Percentiles rank a stretch among this genome's conserved stretches.
These are phyloP conservation scores for Embiotoca jacksoni DNA, from an alignment of 2,113 vertebrate species.

Conservation along the genomic window DNA sequence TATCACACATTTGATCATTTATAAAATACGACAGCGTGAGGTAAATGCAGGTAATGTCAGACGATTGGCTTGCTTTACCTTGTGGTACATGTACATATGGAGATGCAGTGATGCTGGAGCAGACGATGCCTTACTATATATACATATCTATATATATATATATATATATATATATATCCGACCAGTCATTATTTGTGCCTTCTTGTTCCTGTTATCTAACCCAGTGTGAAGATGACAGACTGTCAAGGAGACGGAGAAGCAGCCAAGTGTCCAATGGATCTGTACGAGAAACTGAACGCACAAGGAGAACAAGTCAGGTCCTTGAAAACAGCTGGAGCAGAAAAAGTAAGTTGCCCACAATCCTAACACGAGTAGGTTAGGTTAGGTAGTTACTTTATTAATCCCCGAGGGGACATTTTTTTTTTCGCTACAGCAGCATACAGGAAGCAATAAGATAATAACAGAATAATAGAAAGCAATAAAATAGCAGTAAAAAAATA, in stretches of 20 bases:
- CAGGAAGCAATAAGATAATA: no score
- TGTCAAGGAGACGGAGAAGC: conserved; percentile 70
- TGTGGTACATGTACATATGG: conserved; percentile 45
- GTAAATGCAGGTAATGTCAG: neutral
- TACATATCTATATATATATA: neutral
- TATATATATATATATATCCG: neutral
- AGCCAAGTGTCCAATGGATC: conserved; percentile 80
- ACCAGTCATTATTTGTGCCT: neutral
- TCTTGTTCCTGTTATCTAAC: neutral
- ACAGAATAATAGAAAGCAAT: no score
- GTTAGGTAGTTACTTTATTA: no score
- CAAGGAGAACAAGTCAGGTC: conserved; percentile 90
- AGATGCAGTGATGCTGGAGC: neutral
- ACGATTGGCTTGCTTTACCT: conserved; percentile 17
- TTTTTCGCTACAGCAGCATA: no score
- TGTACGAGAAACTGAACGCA: conserved; percentile 86
- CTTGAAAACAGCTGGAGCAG: conserved; percentile 89
- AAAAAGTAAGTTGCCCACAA: conserved; percentile 83
- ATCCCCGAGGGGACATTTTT: no score
- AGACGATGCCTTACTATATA: neutral
- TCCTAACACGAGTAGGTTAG: no score
- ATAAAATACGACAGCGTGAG: neutral
- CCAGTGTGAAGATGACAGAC: conserved; percentile 83
- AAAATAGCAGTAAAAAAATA: no score
- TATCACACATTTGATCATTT: neutral